Base-by-base conservation (phyloP, 2,797 vertebrate species). In the Moxostoma hubbsi region DNA sequence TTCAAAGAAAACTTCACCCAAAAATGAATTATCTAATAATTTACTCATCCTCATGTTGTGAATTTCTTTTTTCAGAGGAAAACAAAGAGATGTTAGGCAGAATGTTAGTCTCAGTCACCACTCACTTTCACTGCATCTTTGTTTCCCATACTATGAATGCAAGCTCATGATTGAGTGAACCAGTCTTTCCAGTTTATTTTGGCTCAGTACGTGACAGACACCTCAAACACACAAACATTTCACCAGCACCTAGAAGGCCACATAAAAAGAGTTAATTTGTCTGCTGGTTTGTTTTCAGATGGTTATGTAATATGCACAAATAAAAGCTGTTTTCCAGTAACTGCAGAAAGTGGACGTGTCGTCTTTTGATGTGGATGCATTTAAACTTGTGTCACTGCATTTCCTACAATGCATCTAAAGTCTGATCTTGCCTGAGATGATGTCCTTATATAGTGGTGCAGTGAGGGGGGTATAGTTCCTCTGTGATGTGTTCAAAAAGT, bases 391-490 rank as follows among this genome's bases (percentile, higher is more conserved):
- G 16, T 74, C 15, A 9, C 9, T 61, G 49, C 46, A 54, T 64
- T 68, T 24, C 13, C 46, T 16, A 67, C 53, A 49, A 43, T 24
- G 8, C 11, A 7, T 80, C 91, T 89, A 96, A 75, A 97, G 85
- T 8, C 88, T 88, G 12, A 94, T 80, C 61, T 89, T 86, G 4
- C 95, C 95, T 0, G 87, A 86, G 5, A 94, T 55, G 18, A 98
- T 90, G 43, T 90, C 86, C 0, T 87, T 12, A 81, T 95, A 92
- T 2, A 91, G 81, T 18, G 73, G 45, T 1, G 51, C 43, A 0
- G 89, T 93, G 9, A 98, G 89, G 6, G 88, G 90, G 10, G 92
- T 7, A 50, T 95, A 98, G 67, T 92, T 84, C 9, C 87, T 88
- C 9, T 86, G 79, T 1, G 83, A 70, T 9, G 85, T 82, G 8